phyloP scores from a whole-genome alignment of 1,140 invertebrate species.

The Magallana ariakensis region DNA sequence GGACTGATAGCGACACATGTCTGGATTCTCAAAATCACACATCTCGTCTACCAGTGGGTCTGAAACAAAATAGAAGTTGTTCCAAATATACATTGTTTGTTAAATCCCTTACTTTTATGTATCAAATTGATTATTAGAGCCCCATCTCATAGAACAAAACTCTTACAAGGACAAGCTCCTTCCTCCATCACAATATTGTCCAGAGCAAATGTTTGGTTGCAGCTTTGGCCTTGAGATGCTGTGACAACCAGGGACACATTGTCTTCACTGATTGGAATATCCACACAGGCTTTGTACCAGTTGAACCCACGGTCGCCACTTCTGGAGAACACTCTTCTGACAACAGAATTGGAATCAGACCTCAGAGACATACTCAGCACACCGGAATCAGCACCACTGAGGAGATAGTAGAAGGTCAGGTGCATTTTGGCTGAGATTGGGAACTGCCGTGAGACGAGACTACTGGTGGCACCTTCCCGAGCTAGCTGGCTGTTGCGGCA shows the following conservation, averaged over 20 bases:
- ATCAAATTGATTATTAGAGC: no score
- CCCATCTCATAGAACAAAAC: neutral
- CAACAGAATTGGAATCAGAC: neutral
- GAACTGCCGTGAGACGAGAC: neutral
- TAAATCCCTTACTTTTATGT: no score
- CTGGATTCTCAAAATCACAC: slow-evolving; percentile 32
- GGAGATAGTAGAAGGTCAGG: slow-evolving; percentile 34
- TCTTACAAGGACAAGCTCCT: slow-evolving; percentile 42
- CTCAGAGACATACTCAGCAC: slow-evolving; percentile 14
- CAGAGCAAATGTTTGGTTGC: slow-evolving; percentile 19
- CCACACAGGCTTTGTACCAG: slow-evolving; percentile 39
- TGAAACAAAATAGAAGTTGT: neutral
- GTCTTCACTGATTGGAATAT: neutral
- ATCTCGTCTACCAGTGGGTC: slow-evolving; percentile 11
- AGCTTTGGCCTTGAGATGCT: slow-evolving; percentile 23
- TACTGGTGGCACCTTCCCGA: slow-evolving; percentile 10
- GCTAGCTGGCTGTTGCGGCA: neutral
- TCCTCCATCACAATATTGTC: slow-evolving; percentile 4
- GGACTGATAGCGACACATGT: slow-evolving; percentile 18
- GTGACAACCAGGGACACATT: slow-evolving; percentile 3
- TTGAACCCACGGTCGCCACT: slow-evolving; percentile 21
- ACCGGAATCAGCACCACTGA: slow-evolving; percentile 30
- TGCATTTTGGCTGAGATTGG: neutral
- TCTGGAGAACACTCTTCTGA: neutral
- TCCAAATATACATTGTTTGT: no score